These are phyloP conservation scores for Axea sp. DNA, from an alignment of 2,888 invertebrate species.

Conservation along the genomic window DNA sequence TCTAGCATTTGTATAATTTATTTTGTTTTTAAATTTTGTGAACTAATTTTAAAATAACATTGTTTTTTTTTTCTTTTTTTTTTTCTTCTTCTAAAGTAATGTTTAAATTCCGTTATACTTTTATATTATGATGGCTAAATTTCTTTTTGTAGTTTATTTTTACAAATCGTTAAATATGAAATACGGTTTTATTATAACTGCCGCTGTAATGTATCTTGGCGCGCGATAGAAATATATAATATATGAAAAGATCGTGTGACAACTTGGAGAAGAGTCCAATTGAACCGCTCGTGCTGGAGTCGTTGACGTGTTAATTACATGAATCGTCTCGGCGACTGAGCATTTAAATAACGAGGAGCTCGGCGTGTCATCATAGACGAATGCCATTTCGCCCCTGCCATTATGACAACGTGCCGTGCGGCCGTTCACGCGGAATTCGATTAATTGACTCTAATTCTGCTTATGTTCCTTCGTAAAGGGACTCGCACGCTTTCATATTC, in stretches of 20 bases:
- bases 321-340: conserved; percentile 45
- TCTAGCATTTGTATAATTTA: too few species aligned
- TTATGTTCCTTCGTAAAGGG: not conserved
- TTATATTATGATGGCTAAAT: too few species aligned
- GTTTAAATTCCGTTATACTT: too few species aligned
- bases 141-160: conserved; percentile 7
- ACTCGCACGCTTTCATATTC: conserved; percentile 4
- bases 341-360: conserved; percentile 47
- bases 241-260: conserved; percentile 45
- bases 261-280: conserved; percentile 36
- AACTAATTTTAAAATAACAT: too few species aligned
- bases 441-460: conserved; percentile 57
- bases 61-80: too few species aligned
- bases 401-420: conserved; percentile 16
- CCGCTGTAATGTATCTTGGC: conserved; percentile 7
- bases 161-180: conserved; percentile 6
- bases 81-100: too few species aligned
- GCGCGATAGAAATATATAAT: conserved; percentile 35
- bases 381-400: conserved; percentile 29
- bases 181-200: conserved; percentile 2
- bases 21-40: too few species aligned
- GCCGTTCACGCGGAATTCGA: conserved; percentile 46
- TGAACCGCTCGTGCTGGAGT: conserved; percentile 44
- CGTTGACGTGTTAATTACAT: conserved; percentile 58
- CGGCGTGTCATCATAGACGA: conserved; percentile 43